phyloP scores from a whole-genome alignment of 2,797 vertebrate species.

The Platyrinchus mystaceus region DNA sequence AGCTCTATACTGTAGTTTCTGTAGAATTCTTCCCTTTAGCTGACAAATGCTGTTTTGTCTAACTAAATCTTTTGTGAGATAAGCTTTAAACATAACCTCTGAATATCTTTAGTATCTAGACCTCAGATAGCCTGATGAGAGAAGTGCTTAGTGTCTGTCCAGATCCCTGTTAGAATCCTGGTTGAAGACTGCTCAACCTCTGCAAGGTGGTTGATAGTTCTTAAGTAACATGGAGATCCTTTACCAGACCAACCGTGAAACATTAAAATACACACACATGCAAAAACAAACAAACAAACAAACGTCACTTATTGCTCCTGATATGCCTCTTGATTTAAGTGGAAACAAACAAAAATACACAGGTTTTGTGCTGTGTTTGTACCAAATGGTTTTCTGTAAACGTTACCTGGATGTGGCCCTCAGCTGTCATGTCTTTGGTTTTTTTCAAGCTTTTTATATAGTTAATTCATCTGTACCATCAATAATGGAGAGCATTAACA shows the following conservation, averaged over 20 bases:
- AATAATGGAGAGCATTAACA: not conserved
- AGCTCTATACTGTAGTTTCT: not conserved
- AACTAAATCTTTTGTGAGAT: not conserved
- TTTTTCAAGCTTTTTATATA: not conserved
- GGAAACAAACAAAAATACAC: not conserved
- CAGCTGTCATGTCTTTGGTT: not conserved
- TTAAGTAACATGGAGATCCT: not conserved
- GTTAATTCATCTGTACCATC: not conserved
- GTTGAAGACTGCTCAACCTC: not conserved
- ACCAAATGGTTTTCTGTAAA: not conserved
- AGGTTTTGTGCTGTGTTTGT: not conserved
- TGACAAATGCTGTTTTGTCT: not conserved
- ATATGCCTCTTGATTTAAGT: not conserved
- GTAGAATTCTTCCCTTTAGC: not conserved
- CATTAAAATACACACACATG: not conserved
- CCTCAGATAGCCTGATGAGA: not conserved
- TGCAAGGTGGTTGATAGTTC: not conserved
- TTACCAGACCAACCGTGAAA: not conserved
- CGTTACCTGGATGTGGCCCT: not conserved
- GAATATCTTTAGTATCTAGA: not conserved
- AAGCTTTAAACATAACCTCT: not conserved
- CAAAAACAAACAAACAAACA: fast-evolving
- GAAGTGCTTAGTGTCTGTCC: not conserved
- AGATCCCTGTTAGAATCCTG: not conserved
- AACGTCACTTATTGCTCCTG: fast-evolving